Evolutionary conservation across 2,888 invertebrate genomes (phyloP).

Genomic region (Euspilapteryx auroguttella): DNA sequence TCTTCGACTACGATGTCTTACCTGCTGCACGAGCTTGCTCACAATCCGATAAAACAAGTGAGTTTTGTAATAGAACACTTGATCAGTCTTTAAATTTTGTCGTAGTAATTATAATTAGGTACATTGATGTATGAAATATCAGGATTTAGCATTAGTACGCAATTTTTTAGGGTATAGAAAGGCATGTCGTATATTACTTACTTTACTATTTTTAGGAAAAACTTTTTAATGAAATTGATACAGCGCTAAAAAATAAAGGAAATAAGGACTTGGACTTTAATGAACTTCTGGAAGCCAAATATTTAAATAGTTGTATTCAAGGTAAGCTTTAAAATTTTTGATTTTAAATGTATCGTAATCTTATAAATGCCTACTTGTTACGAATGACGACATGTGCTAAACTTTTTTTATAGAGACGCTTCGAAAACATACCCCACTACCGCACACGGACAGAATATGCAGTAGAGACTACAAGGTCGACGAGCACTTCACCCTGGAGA

Average conservation of each 20-base stretch:
- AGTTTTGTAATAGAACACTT: not conserved
- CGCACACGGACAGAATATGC: not conserved
- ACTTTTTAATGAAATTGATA: not conserved
- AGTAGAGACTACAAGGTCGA: not conserved
- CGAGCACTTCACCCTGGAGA: not conserved
- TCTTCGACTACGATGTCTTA: constrained; percentile 27
- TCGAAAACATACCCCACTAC: not conserved
- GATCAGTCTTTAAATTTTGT: not conserved
- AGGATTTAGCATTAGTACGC: too few relatives aligned
- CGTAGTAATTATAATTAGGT: not conserved
- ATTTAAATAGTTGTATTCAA: not conserved
- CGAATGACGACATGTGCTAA: too few relatives aligned
- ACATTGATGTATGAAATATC: too few relatives aligned
- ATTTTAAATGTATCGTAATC: too few relatives aligned
- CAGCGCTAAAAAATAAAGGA: not conserved
- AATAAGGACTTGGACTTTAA: not conserved
- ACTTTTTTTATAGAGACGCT: not conserved
- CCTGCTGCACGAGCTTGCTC: constrained; percentile 27
- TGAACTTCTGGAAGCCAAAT: not conserved
- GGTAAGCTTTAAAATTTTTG: too few relatives aligned
- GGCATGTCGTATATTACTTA: too few relatives aligned
- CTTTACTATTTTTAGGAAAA: not conserved
- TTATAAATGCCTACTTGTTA: too few relatives aligned
- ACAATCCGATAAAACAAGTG: constrained; percentile 17
- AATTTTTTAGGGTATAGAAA: too few relatives aligned